These are phyloP conservation scores for Oscheius sp. DNA, from an alignment of 2,888 invertebrate genomes.

Conservation along the genomic window DNA sequence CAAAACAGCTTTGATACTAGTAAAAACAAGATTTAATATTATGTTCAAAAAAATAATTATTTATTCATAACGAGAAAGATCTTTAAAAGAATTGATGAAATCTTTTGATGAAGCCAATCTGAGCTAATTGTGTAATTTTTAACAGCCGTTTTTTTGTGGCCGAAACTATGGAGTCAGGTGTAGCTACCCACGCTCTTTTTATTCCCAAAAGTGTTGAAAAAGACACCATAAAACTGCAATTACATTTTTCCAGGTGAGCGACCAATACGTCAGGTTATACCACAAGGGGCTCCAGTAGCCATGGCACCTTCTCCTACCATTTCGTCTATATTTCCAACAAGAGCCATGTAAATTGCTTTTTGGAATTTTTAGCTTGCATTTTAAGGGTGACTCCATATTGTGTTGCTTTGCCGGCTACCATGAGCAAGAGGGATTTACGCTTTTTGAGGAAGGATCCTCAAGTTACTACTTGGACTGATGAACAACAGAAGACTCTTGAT, in stretches of 20 bases:
- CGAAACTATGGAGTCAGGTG: slow-evolving; percentile 8
- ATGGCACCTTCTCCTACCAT: background rate
- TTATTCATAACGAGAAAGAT: too few species aligned
- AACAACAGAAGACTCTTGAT: slow-evolving; percentile 6
- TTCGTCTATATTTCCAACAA: slow-evolving; percentile 3
- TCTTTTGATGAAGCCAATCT: background rate
- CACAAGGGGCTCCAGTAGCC: background rate
- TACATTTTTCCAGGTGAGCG: slow-evolving; percentile 3
- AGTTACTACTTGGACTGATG: background rate
- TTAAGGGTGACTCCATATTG: slow-evolving; percentile 8
- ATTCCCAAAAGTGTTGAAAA: background rate
- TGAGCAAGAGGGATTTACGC: background rate
- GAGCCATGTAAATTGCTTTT: background rate
- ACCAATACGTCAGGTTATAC: background rate
- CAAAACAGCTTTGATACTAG: too few species aligned
- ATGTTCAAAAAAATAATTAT: too few species aligned
- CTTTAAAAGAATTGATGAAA: background rate
- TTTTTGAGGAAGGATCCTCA: background rate
- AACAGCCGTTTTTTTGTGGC: background rate
- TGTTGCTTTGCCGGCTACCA: slow-evolving; percentile 11
- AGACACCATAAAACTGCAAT: background rate
- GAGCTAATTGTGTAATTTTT: slow-evolving; percentile 15
- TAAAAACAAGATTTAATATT: too few species aligned
- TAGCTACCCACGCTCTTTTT: background rate
- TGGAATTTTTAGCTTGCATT: background rate